Evolutionary conservation across 2,797 vertebrate genomes (phyloP).

Genomic region (Dicrostonyx torquatus): DNA sequence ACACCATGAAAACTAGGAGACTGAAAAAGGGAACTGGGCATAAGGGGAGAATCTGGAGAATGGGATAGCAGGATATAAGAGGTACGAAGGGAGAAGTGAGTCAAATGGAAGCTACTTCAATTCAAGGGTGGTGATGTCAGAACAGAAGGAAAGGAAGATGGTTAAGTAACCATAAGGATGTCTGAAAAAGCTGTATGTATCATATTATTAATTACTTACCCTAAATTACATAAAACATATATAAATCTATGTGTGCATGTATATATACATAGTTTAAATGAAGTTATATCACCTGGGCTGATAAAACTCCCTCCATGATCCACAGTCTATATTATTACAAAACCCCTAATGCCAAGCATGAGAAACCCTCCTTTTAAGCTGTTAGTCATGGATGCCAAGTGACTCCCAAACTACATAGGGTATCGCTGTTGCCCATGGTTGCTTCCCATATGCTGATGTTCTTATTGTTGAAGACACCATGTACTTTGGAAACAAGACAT

Average conservation of each 20-base stretch:
- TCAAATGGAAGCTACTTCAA: background rate
- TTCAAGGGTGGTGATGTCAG: background rate
- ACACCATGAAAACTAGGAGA: background rate
- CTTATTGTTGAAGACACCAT: background rate
- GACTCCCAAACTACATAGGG: background rate
- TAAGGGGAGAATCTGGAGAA: background rate
- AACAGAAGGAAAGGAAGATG: background rate
- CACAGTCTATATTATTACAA: background rate
- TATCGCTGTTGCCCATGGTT: background rate
- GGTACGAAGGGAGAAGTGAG: background rate
- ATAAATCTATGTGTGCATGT: background rate
- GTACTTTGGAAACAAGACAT: background rate
- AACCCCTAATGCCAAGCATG: background rate
- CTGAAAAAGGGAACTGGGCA: background rate
- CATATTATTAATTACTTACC: background rate
- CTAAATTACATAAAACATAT: background rate
- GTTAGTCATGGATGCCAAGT: background rate
- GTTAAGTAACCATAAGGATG: background rate
- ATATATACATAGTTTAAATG: background rate
- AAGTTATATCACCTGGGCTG: background rate
- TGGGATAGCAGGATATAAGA: background rate
- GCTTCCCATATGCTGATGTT: background rate
- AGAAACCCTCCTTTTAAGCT: background rate
- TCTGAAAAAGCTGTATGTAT: background rate
- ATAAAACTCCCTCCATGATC: background rate